A percentile compares a stretch with the other conserved stretches of the same genome.
Evolutionary conservation across 1,140 invertebrate species (phyloP).

Genomic region (Orchestia grillus): DNA sequence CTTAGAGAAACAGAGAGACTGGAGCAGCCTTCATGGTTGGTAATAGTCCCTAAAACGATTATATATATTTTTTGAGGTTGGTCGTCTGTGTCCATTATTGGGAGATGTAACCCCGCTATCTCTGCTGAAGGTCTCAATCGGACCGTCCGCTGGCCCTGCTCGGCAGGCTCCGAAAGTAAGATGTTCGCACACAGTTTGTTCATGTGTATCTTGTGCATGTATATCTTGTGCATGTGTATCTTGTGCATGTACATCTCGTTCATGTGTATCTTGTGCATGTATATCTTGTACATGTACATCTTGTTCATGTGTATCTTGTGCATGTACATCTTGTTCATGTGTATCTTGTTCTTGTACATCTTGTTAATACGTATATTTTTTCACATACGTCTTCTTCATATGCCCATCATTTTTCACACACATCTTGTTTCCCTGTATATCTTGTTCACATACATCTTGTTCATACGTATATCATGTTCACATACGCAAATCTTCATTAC

Average conservation of each 20-base stretch:
- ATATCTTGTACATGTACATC: neutral
- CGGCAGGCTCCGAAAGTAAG: neutral
- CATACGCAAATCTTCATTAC: too few relatives aligned
- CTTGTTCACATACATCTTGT: too few relatives aligned
- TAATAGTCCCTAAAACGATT: conserved; percentile 56
- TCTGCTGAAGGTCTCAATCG: conserved; percentile 38
- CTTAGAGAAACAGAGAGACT: conserved; percentile 41
- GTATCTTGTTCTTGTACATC: too few relatives aligned
- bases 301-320: too few relatives aligned
- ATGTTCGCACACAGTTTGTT: neutral
- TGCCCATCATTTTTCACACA: too few relatives aligned
- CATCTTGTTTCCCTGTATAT: too few relatives aligned
- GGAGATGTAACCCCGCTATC: conserved; percentile 33
- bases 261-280: neutral
- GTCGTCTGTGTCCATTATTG: conserved; percentile 53
- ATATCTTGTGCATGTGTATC: neutral
- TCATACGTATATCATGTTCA: too few relatives aligned
- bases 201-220: neutral
- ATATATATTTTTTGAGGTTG: conserved; percentile 55
- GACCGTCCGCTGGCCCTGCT: neutral
- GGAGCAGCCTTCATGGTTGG: conserved; percentile 22
- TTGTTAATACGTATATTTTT: too few relatives aligned
- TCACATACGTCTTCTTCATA: too few relatives aligned
- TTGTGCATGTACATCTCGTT: neutral
- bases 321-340: too few relatives aligned